Evolutionary conservation across 2,888 invertebrate genomes (phyloP).

Genomic region (Aphodius sticticus): DNA sequence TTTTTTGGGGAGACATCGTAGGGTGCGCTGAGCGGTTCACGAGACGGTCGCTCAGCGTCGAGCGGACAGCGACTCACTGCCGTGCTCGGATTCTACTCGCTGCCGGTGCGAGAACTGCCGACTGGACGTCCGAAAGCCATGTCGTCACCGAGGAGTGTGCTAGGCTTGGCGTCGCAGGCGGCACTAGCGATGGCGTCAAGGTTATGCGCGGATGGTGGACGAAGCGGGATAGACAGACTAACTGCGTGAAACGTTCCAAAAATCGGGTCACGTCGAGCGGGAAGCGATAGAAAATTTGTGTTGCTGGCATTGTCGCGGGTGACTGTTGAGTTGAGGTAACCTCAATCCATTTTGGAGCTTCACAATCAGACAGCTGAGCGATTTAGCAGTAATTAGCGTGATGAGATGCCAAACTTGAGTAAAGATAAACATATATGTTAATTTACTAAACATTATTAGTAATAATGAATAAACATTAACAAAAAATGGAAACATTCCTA

Average conservation of each 20-base stretch:
- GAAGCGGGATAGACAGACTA: conserved; percentile 9
- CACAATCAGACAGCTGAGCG: not conserved
- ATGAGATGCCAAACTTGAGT: not conserved
- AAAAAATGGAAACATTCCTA: too few relatives aligned
- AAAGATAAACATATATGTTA: too few relatives aligned
- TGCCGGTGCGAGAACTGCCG: conserved; percentile 41
- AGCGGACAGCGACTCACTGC: conserved; percentile 43
- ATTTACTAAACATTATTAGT: too few relatives aligned
- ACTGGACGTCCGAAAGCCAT: conserved; percentile 30
- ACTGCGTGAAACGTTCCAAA: conserved; percentile 16
- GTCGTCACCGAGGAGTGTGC: conserved; percentile 27
- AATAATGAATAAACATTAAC: too few relatives aligned
- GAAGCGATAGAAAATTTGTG: not conserved
- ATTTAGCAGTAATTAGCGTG: not conserved
- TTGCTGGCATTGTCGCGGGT: conserved; percentile 16
- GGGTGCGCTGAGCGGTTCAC: conserved; percentile 29
- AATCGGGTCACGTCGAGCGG: conserved; percentile 24
- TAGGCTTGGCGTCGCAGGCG: conserved; percentile 16
- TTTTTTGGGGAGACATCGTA: conserved; percentile 16
- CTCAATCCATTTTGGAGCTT: conserved; percentile 9
- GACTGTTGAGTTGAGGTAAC: conserved; percentile 14
- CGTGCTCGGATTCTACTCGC: conserved; percentile 38
- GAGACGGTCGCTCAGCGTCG: conserved; percentile 41
- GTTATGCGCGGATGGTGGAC: conserved; percentile 28
- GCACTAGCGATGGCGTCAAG: conserved; percentile 29